Percentiles rank a stretch among this genome's conserved stretches.
phyloP scores from a whole-genome alignment of 2,888 invertebrate species.

The Eudasyphora cyanicolor region DNA sequence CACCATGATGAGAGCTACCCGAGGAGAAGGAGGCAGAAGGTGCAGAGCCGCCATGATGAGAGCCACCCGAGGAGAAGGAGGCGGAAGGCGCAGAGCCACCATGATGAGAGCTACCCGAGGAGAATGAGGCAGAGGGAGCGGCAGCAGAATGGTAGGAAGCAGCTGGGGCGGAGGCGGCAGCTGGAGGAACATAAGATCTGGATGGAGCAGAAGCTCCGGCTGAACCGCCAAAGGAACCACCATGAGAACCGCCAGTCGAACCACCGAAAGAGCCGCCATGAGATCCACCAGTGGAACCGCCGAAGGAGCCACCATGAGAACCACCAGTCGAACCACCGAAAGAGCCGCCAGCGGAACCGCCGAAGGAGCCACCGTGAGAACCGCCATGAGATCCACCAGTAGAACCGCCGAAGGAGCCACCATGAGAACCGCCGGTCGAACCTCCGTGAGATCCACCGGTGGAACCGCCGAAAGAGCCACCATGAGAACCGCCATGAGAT shows the following conservation, averaged over 20 bases:
- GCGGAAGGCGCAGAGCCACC: too few species aligned
- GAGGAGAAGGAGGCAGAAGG: background rate
- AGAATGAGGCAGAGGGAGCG: background rate
- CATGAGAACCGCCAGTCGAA: background rate
- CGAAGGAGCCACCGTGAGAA: background rate
- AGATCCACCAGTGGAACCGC: background rate
- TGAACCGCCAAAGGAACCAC: background rate
- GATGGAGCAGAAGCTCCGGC: conserved; percentile 19
- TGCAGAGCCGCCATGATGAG: background rate
- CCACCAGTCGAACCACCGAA: background rate
- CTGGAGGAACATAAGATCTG: conserved; percentile 17
- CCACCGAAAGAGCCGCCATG: background rate
- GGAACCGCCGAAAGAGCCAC: background rate
- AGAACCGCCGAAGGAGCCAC: background rate
- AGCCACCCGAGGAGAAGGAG: background rate
- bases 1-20: too few species aligned
- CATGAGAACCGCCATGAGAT: conserved; percentile 5
- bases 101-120: background rate
- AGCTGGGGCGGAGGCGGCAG: background rate
- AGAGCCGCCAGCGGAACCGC: background rate
- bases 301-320: background rate
- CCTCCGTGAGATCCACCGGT: background rate
- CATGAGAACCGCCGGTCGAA: background rate
- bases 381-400: background rate
- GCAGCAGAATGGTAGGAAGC: background rate